Evolutionary conservation across 2,113 vertebrate genomes (phyloP).

Genomic region (Salvelinus sp.): DNA sequence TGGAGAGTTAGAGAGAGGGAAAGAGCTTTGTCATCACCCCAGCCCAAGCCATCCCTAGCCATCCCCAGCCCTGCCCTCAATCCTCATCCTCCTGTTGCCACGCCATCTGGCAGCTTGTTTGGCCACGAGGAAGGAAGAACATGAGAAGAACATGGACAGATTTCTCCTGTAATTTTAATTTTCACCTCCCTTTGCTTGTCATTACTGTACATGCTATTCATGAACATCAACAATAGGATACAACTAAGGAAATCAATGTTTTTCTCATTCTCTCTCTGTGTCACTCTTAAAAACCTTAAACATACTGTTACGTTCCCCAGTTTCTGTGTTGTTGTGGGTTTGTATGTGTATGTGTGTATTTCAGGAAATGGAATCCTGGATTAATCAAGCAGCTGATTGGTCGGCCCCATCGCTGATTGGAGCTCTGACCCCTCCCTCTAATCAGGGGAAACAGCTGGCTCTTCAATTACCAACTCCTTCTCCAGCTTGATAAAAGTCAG

Average conservation of each 20-base stretch:
- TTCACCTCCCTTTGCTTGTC: constrained; percentile 19
- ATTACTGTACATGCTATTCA: neutral
- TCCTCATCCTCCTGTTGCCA: neutral
- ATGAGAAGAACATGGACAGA: neutral
- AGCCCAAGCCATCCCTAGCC: neutral
- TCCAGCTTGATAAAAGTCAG: too few relatives aligned
- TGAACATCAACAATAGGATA: neutral
- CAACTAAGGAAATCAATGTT: neutral
- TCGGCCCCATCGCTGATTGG: too few relatives aligned
- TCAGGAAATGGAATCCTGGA: too few relatives aligned
- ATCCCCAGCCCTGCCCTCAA: neutral
- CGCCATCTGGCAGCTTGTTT: constrained; percentile 3
- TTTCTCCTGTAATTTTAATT: constrained; percentile 30
- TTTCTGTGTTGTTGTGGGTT: too few relatives aligned
- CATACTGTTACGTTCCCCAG: too few relatives aligned
- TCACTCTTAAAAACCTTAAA: neutral
- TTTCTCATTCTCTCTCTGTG: neutral
- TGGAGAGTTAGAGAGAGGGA: constrained; percentile 58
- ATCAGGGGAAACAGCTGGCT: too few relatives aligned
- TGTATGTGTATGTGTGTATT: too few relatives aligned
- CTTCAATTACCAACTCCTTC: too few relatives aligned
- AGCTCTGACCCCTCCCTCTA: too few relatives aligned
- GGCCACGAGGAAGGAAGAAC: neutral
- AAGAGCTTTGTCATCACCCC: constrained; percentile 9
- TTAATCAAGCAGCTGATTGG: too few relatives aligned